These are phyloP conservation scores for Lucifuga dentata DNA, from an alignment of 2,113 vertebrate genomes.

Conservation along the genomic window DNA sequence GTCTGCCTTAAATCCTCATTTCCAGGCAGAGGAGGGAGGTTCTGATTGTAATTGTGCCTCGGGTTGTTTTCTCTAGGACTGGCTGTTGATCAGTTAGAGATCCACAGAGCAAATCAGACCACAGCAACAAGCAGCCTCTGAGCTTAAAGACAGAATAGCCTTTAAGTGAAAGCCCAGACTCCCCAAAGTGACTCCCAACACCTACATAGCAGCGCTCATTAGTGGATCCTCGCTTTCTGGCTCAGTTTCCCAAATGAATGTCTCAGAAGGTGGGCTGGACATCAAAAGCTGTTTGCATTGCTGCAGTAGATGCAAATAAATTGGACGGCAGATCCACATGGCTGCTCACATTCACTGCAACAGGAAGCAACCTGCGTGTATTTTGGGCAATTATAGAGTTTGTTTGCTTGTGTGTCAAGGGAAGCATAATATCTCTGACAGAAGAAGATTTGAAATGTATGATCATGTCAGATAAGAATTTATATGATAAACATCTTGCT, in stretches of 20 bases:
- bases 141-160: slow-evolving; percentile 38
- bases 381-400: background rate
- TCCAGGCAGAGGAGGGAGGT: slow-evolving; percentile 18
- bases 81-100: slow-evolving; percentile 19
- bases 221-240: slow-evolving; percentile 19
- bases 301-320: background rate
- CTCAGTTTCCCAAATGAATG: background rate
- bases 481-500: slow-evolving; percentile 4
- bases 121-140: slow-evolving; percentile 30
- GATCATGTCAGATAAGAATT: background rate
- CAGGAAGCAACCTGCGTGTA: background rate
- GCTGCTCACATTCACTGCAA: background rate
- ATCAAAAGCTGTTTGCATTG: slow-evolving; percentile 22
- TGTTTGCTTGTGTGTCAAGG: background rate
- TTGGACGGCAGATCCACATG: background rate
- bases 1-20: slow-evolving; percentile 24
- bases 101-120: slow-evolving; percentile 5
- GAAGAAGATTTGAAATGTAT: background rate
- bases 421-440: background rate
- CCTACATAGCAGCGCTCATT: slow-evolving; percentile 20
- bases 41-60: slow-evolving; percentile 29
- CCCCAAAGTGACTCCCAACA: slow-evolving; percentile 42
- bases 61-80: slow-evolving; percentile 6
- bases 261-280: background rate
- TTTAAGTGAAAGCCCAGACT: slow-evolving; percentile 29